phyloP scores from a whole-genome alignment of 1,140 invertebrate genomes.

The Pseudachorutes palmiensis region DNA sequence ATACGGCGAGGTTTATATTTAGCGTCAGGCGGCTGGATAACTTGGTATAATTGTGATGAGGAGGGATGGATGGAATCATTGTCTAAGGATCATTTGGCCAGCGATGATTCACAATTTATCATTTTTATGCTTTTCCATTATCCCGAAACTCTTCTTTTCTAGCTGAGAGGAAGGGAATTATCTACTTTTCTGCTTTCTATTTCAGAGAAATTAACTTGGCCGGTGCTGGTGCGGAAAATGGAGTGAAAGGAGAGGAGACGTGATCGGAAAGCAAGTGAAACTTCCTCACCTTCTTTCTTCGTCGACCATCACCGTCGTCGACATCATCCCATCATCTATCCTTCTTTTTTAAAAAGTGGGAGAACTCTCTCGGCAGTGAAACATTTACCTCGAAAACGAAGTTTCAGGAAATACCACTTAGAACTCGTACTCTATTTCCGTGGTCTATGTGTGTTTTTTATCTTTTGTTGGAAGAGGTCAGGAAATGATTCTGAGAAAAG shows the following conservation, averaged over 20 bases:
- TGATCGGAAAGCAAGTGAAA: conserved; percentile 1
- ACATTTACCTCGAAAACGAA: background rate
- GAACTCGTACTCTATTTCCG: background rate
- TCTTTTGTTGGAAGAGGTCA: too few relatives aligned
- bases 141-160: background rate
- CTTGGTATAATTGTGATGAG: background rate
- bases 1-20: too few relatives aligned
- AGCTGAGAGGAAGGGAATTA: background rate
- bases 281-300: background rate
- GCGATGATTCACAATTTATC: conserved; percentile 1
- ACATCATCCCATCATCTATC: background rate
- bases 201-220: conserved; percentile 8
- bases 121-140: conserved; percentile 10
- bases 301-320: too few relatives aligned
- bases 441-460: background rate
- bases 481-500: background rate
- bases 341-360: background rate
- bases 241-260: conserved; percentile 3
- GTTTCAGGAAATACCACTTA: background rate
- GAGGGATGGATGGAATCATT: background rate
- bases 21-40: too few relatives aligned
- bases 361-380: background rate
- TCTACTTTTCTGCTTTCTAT: conserved; percentile 7
- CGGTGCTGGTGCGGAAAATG: conserved; percentile 7
- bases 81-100: background rate